Evolutionary conservation across 2,797 vertebrate species (phyloP).

Genomic region (Melanotaenia maccullochi): DNA sequence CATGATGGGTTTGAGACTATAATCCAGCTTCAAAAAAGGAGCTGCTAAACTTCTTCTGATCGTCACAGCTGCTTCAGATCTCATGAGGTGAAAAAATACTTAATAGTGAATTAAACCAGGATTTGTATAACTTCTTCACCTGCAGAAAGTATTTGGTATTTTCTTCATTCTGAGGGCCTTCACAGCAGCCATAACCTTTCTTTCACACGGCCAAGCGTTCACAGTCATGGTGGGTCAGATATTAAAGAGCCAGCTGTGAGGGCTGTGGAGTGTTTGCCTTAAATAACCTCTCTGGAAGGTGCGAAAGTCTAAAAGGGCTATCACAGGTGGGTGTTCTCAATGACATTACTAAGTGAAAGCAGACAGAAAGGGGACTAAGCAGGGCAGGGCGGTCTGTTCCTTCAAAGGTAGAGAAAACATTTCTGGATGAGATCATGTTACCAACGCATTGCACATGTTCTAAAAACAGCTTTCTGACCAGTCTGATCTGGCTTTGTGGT

Average conservation of each 20-base stretch:
- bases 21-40: background rate
- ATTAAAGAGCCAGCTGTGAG: conserved; percentile 22
- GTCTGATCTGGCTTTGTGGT: conserved; percentile 60
- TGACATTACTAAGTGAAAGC: conserved; percentile 17
- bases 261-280: conserved; percentile 32
- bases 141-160: background rate
- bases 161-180: background rate
- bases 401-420: conserved; percentile 63
- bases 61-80: background rate
- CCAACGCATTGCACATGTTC: conserved; percentile 51
- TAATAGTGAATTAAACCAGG: background rate
- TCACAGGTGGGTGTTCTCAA: conserved; percentile 12
- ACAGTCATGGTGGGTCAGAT: conserved; percentile 8
- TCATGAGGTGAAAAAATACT: background rate
- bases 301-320: conserved; percentile 11
- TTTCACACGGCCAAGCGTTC: conserved; percentile 28
- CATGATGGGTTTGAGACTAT: too few species aligned
- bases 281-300: conserved; percentile 11
- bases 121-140: background rate
- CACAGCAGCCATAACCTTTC: conserved; percentile 27
- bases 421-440: conserved; percentile 65
- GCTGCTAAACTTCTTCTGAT: background rate
- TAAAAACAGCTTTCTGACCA: conserved; percentile 70
- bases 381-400: conserved; percentile 7
- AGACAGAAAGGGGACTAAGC: conserved; percentile 7